phyloP scores from a whole-genome alignment of 2,797 vertebrate genomes.

The Catharus ustulatus region DNA sequence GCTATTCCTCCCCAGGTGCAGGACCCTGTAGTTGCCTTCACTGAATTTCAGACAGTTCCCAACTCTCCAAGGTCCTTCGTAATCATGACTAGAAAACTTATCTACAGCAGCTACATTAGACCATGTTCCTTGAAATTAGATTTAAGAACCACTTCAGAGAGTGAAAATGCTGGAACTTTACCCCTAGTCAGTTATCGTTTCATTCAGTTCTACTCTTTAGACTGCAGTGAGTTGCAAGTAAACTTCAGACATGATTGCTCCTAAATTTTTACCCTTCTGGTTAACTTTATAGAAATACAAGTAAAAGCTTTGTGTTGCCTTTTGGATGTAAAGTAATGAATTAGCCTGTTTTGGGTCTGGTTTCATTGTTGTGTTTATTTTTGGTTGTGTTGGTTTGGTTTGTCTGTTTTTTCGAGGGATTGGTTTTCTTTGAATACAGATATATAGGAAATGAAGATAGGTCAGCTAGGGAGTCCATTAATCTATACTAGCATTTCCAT shows the following conservation, averaged over 20 bases:
- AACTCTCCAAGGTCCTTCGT: background rate
- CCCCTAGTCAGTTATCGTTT: fast-evolving
- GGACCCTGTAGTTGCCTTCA: background rate
- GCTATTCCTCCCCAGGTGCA: fast-evolving
- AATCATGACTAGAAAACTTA: background rate
- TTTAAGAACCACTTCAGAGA: background rate
- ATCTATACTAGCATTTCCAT: background rate
- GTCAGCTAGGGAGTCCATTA: background rate
- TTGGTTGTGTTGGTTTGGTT: background rate
- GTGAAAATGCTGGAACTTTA: background rate
- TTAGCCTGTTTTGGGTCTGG: background rate
- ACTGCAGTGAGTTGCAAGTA: background rate
- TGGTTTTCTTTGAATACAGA: background rate
- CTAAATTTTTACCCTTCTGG: background rate
- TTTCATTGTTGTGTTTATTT: background rate
- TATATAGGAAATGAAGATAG: background rate
- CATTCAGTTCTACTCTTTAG: background rate
- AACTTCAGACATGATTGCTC: background rate
- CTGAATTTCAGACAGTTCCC: background rate
- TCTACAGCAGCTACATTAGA: background rate
- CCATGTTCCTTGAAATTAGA: background rate
- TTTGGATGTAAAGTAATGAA: background rate
- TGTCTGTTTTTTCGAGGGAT: background rate
- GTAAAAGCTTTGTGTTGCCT: background rate
- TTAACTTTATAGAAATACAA: background rate